Conservation (phyloP, 35 echinoderm and acorn worm genomes). For the Stichopus chloronotus region DNA sequence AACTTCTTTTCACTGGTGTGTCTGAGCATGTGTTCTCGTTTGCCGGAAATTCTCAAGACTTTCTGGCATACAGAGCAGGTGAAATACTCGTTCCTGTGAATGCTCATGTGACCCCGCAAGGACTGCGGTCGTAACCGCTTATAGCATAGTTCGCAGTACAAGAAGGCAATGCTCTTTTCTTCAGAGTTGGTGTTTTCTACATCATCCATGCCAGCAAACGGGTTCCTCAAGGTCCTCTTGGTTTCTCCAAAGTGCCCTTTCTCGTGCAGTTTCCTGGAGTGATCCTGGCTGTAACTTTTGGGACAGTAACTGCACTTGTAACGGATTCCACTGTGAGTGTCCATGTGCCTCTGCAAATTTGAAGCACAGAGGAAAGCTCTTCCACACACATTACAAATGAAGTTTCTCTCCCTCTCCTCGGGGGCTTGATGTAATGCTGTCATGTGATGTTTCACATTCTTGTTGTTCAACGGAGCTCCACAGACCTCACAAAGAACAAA, state of each 20-base stretch:
- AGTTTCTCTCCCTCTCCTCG: constrained; percentile 12
- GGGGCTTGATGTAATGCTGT: constrained; percentile 20
- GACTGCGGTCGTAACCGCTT: constrained; percentile 13
- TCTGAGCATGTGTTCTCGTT: constrained; percentile 37
- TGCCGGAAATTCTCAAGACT: constrained; percentile 28
- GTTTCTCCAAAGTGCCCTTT: constrained; percentile 9
- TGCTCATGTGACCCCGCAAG: constrained; percentile 29
- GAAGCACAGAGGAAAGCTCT: background rate
- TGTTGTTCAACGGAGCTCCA: constrained; percentile 40
- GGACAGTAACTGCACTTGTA: constrained; percentile 37
- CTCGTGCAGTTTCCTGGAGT: constrained; percentile 36
- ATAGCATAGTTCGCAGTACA: constrained; percentile 34
- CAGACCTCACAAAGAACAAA: constrained; percentile 46
- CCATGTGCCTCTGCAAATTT: constrained; percentile 46
- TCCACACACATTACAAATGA: constrained; percentile 21
- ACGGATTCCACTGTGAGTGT: constrained; percentile 22
- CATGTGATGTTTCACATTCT: constrained; percentile 49
- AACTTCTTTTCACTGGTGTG: constrained; percentile 38
- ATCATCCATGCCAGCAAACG: constrained; percentile 14
- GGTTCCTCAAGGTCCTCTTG: constrained; percentile 28
- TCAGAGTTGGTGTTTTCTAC: background rate
- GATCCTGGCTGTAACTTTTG: constrained; percentile 56
- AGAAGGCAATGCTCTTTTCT: background rate
- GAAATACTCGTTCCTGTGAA: constrained; percentile 43
- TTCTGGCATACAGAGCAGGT: constrained; percentile 15